These are phyloP conservation scores for Acleris sparsana DNA, from an alignment of 2,888 invertebrate species.

Conservation along the genomic window DNA sequence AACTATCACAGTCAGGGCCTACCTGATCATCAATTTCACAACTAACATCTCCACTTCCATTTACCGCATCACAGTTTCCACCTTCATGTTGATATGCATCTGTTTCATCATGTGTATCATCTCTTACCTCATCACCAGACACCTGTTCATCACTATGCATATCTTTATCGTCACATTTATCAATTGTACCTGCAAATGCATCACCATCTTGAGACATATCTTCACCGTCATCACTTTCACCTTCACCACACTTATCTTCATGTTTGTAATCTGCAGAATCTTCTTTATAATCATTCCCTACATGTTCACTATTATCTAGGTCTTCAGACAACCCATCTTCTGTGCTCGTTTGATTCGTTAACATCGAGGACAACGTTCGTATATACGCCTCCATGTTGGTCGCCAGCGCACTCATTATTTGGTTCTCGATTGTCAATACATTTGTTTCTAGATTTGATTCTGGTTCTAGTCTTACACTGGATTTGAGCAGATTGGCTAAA, in stretches of 20 bases:
- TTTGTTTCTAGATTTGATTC: conserved; percentile 48
- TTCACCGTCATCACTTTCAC: conserved; percentile 43
- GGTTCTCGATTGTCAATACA: conserved; percentile 58
- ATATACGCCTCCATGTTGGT: conserved; percentile 68
- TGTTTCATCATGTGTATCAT: not conserved
- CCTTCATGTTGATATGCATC: not conserved
- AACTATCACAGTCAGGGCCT: conserved; percentile 24
- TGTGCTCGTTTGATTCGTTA: conserved; percentile 39
- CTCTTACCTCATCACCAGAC: not conserved
- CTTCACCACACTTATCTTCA: conserved; percentile 12
- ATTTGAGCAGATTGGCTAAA: conserved; percentile 65
- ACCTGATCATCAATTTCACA: conserved; percentile 4
- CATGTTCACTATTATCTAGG: conserved; percentile 4
- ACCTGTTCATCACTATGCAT: not conserved
- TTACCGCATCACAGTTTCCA: not conserved
- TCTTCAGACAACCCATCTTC: conserved; percentile 3
- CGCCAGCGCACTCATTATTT: conserved; percentile 63
- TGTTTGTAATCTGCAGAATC: not conserved
- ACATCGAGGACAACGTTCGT: conserved; percentile 52
- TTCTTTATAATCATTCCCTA: conserved; percentile 23
- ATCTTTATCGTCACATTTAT: not conserved
- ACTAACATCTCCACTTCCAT: not conserved
- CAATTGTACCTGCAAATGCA: not conserved
- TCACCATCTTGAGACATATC: conserved; percentile 46
- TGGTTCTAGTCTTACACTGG: conserved; percentile 37